Conservation (phyloP, 2,113 vertebrate genomes). For the Salvator merianae region DNA sequence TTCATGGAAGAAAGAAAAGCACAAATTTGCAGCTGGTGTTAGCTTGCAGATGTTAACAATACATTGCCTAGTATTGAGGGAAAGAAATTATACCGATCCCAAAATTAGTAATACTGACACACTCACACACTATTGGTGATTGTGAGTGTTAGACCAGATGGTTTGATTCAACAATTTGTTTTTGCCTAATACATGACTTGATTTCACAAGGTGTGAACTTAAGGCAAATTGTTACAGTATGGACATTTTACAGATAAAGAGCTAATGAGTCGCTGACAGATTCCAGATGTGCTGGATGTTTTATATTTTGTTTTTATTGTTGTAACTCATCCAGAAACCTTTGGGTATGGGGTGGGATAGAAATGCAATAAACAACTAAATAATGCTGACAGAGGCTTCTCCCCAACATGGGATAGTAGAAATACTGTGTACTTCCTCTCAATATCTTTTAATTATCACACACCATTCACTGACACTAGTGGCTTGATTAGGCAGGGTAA, state of each 20-base stretch:
- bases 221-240: not conserved
- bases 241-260: not conserved
- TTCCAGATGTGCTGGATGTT: no score
- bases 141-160: not conserved
- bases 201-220: not conserved
- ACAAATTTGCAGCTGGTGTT: not conserved
- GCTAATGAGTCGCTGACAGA: not conserved
- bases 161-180: not conserved
- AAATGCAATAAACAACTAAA: no score
- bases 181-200: not conserved
- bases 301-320: no score
- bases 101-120: no score
- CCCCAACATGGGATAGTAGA: not conserved
- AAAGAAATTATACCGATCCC: not conserved
- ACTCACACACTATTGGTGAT: not conserved
- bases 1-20: not conserved
- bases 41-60: not conserved
- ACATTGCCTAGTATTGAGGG: not conserved
- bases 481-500: not conserved
- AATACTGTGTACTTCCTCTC: not conserved
- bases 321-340: no score
- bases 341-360: no score
- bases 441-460: not conserved
- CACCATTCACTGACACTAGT: not conserved
- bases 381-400: not conserved